Percentiles rank a stretch among this genome's conserved stretches.
phyloP scores from a whole-genome alignment of 35 echinoderm and acorn worm species.

The Hemicentrotus pulcherrimus region DNA sequence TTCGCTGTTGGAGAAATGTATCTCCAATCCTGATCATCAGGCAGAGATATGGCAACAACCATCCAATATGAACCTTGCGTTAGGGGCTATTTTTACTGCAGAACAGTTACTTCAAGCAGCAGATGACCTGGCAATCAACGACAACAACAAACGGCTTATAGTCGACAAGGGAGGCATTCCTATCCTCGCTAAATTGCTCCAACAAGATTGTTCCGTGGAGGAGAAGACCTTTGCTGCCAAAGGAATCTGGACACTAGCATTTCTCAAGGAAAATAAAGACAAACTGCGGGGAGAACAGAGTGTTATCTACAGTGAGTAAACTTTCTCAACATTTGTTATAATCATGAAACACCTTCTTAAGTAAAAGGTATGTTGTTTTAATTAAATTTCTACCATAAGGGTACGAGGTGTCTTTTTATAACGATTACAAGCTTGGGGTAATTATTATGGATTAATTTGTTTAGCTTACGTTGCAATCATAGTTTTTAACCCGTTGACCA shows the following conservation, averaged over 20 bases:
- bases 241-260: slow-evolving; percentile 76
- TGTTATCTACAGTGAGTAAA: neutral
- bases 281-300: neutral
- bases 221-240: slow-evolving; percentile 64
- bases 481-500: too few species aligned
- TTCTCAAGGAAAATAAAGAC: slow-evolving; percentile 61
- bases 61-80: neutral
- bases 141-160: slow-evolving; percentile 81
- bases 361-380: too few species aligned
- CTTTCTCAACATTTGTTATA: neutral
- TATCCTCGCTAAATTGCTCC: slow-evolving; percentile 54
- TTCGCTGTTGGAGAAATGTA: slow-evolving; percentile 62
- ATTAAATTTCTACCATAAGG: too few species aligned
- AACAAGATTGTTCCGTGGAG: slow-evolving; percentile 29
- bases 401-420: too few species aligned
- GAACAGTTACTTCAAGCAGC: slow-evolving; percentile 71
- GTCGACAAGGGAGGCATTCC: slow-evolving; percentile 63
- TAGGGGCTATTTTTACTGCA: neutral
- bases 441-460: too few species aligned
- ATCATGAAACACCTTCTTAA: too few species aligned
- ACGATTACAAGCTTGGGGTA: too few species aligned
- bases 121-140: slow-evolving; percentile 77
- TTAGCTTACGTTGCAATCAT: too few species aligned
- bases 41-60: neutral
- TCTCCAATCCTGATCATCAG: slow-evolving; percentile 64